phyloP scores from a whole-genome alignment of 2,113 vertebrate species.

The Amphiprion percula region DNA sequence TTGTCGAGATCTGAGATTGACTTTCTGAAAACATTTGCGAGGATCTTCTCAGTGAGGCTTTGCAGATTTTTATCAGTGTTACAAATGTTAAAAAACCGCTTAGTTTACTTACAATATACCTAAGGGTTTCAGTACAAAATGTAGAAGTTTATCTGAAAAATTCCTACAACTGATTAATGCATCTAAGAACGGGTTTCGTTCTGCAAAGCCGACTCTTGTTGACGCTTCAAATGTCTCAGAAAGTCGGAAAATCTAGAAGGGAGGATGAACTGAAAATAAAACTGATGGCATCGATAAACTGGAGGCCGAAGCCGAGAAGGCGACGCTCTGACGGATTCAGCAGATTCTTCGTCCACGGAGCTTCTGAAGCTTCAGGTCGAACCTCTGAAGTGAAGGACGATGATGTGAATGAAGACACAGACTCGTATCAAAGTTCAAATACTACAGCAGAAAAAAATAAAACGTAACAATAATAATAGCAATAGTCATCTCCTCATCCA shows the following conservation, averaged over 20 bases:
- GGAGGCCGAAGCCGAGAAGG: conserved; percentile 81
- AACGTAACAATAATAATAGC: conserved; percentile 83
- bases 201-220: conserved; percentile 40
- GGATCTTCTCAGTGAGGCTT: conserved; percentile 40
- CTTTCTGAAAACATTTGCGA: conserved; percentile 49
- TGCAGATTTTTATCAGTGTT: conserved; percentile 57
- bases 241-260: conserved; percentile 46
- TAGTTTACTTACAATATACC: conserved; percentile 66
- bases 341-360: conserved; percentile 66
- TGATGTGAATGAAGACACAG: conserved; percentile 68
- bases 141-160: conserved; percentile 65
- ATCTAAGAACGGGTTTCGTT: conserved; percentile 51
- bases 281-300: conserved; percentile 85
- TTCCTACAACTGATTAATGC: conserved; percentile 49
- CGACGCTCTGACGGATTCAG: conserved; percentile 40
- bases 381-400: conserved; percentile 41
- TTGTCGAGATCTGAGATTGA: conserved; percentile 20
- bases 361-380: conserved; percentile 24
- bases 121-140: conserved; percentile 77
- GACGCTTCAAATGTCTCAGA: conserved; percentile 34
- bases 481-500: conserved; percentile 69
- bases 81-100: conserved; percentile 75
- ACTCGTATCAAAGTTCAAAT: conserved; percentile 85
- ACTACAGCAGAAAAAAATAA: conserved; percentile 82
- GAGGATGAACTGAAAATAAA: conserved; percentile 53